These are phyloP conservation scores for Caenorhabditis uteleia DNA, from an alignment of 2,888 invertebrate species.

Conservation along the genomic window DNA sequence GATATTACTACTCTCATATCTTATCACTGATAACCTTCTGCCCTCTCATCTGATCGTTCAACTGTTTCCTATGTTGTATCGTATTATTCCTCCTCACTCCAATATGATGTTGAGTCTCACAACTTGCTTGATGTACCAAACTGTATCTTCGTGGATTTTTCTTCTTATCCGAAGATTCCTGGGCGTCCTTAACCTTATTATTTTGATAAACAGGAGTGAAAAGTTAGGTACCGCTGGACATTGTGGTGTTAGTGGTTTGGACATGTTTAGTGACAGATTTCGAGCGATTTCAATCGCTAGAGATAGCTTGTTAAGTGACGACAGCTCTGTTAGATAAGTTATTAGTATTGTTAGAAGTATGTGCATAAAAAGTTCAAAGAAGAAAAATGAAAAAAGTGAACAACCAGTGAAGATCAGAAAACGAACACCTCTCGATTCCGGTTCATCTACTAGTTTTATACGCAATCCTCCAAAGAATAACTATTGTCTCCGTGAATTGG, in stretches of 20 bases:
- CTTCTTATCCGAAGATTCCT: neutral
- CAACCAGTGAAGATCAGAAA: no score
- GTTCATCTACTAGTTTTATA: no score
- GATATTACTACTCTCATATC: neutral
- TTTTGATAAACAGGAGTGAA: neutral
- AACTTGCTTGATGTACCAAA: constrained; percentile 50
- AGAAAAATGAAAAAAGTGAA: no score
- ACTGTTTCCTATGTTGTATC: constrained; percentile 50
- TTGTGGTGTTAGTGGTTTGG: neutral
- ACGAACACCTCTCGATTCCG: no score
- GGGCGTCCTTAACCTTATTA: neutral
- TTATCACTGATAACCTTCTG: constrained; percentile 38
- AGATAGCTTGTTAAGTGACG: no score
- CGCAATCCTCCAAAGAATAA: no score
- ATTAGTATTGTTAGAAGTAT: no score
- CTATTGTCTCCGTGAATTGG: no score
- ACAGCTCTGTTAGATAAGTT: no score
- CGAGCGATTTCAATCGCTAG: constrained; percentile 1
- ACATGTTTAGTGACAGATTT: neutral
- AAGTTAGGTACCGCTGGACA: neutral
- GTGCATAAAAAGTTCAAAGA: no score
- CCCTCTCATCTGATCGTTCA: constrained; percentile 52
- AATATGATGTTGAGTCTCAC: constrained; percentile 47
- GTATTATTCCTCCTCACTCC: constrained; percentile 59
- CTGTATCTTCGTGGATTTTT: constrained; percentile 38